Conservation (phyloP, 2,113 vertebrate genomes). For the Cyprinodon tularosa region DNA sequence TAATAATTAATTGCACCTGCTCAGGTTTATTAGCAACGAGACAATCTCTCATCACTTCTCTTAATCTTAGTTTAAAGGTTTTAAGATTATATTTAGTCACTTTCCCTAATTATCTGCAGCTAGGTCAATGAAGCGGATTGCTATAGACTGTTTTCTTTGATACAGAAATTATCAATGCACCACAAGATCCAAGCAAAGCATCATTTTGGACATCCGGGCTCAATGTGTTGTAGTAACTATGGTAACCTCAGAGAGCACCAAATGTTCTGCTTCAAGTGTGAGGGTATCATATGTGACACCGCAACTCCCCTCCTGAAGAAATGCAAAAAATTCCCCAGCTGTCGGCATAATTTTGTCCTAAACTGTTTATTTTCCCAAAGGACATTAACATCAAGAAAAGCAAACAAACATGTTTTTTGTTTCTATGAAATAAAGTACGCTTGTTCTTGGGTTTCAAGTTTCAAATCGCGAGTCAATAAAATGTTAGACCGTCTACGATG, state of each 20-base stretch:
- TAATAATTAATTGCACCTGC: constrained; percentile 4
- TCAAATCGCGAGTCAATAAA: neutral
- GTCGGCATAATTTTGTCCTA: constrained; percentile 10
- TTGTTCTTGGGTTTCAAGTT: neutral
- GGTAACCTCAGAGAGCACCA: constrained; percentile 75
- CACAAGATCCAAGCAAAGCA: constrained; percentile 58
- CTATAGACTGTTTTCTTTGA: constrained; percentile 40
- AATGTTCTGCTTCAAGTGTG: constrained; percentile 74
- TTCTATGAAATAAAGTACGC: neutral
- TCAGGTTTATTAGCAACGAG: constrained; percentile 13
- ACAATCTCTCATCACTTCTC: neutral
- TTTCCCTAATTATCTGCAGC: neutral
- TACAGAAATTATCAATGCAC: constrained; percentile 50
- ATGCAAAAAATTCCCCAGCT: constrained; percentile 45
- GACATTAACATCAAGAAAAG: neutral
- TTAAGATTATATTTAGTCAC: constrained; percentile 9
- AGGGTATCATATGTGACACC: constrained; percentile 71
- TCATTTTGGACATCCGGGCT: constrained; percentile 75
- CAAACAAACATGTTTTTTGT: neutral
- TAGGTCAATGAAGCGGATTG: neutral
- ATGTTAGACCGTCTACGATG: neutral
- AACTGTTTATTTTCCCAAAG: constrained; percentile 4
- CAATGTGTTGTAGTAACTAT: constrained; percentile 78
- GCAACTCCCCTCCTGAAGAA: constrained; percentile 21
- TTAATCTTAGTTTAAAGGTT: constrained; percentile 14